Evolutionary conservation across 92 coral and sea anemone genomes (phyloP).

Genomic region (Pocillopora grandis): DNA sequence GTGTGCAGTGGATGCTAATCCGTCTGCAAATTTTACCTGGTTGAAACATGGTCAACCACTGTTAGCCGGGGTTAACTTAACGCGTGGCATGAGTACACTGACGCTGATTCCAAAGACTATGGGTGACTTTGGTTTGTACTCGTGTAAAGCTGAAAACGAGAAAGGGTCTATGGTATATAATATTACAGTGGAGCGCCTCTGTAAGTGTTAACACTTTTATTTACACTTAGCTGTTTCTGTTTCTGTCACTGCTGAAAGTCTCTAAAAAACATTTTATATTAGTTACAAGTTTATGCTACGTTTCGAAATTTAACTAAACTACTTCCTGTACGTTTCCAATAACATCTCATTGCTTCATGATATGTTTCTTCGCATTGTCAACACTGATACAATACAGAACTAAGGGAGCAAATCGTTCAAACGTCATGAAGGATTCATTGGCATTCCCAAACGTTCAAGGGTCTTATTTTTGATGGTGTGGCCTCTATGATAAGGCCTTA

Average conservation of each 20-base stretch:
- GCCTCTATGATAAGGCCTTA: too few relatives aligned
- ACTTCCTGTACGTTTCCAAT: too few relatives aligned
- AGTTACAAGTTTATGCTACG: too few relatives aligned
- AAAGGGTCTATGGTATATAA: constrained; percentile 21
- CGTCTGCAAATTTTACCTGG: constrained; percentile 21
- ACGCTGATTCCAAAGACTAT: neutral
- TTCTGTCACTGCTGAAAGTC: neutral
- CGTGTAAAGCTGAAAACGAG: constrained; percentile 18
- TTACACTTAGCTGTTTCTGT: neutral
- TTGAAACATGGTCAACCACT: constrained; percentile 7
- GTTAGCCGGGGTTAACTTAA: neutral
- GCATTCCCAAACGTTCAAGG: too few relatives aligned
- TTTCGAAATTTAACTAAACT: too few relatives aligned
- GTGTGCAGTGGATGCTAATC: constrained; percentile 14
- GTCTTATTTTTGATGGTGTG: too few relatives aligned
- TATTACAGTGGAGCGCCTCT: constrained; percentile 22
- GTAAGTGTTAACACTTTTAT: neutral
- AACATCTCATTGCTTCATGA: too few relatives aligned
- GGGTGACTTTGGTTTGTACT: constrained; percentile 32
- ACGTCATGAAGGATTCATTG: too few relatives aligned
- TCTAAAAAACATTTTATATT: too few relatives aligned
- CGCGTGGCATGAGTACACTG: neutral
- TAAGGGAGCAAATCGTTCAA: too few relatives aligned
- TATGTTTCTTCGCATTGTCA: too few relatives aligned
- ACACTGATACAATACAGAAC: too few relatives aligned